Base-by-base conservation (phyloP, 1,140 invertebrate species). In the Mya arenaria region DNA sequence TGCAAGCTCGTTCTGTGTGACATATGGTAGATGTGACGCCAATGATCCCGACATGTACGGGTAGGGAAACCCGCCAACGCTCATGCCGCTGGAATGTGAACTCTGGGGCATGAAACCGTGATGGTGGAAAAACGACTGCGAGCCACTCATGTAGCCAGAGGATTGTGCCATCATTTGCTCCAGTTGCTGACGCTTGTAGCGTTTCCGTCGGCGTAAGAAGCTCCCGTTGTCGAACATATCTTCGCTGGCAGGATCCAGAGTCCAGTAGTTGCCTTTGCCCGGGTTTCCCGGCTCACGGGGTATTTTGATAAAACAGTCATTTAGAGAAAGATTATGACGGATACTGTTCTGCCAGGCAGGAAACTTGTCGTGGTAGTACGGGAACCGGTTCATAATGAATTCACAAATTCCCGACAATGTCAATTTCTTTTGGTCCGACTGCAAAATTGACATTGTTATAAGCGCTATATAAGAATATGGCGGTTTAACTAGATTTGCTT, bases 141-240 rank as follows among this genome's bases (percentile, higher is more conserved):
- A 82, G 8, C 88, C 85, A 74, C 86, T 80, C 83, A 90, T 91
- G n/a, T 90, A 89, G 6, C 85, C 86, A 4, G 91, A 84, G 0
- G 84, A 85, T 48, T 88, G 87, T n/a, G 85, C 78, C 84, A 89
- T 85, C 58, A 89, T 83, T 39, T 83, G 82, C 62, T 84, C 88
- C 81, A 25, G 95, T 30, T 95, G 95, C 10, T 97, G 96, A 60
- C 98, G 94, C 92, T 99, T 99, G 94, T 98, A 99, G 30, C 99
- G 94, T 93, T 99, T 99, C 69, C 99, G 93, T 25, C 99, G 94
- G 4, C 99, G 93, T 55, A 99, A 93, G 90, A 99, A 99, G 89
- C 97, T 98, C 0, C 99, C 99, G 92, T 99, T 99, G 91, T 99
- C 99, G 89, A 99, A 99, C 99, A 99, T 99, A 90, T 99, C 97